Evolutionary conservation across 2,888 invertebrate species (phyloP).

Genomic region (Colletes collaris): DNA sequence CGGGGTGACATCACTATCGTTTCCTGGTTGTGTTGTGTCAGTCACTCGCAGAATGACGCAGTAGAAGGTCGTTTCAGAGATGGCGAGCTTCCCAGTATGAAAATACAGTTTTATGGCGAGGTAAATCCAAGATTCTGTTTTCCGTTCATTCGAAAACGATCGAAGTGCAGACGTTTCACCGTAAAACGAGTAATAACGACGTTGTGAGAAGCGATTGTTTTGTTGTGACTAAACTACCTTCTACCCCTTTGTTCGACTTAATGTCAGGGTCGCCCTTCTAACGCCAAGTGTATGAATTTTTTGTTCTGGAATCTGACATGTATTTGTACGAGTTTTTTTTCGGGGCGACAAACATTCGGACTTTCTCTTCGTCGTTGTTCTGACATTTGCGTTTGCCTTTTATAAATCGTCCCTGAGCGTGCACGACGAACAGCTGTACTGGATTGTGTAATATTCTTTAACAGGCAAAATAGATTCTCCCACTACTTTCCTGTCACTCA

Average conservation of each 20-base stretch:
- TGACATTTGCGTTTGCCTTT: constrained; percentile 39
- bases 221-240: constrained; percentile 37
- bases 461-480: constrained; percentile 75
- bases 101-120: constrained; percentile 73
- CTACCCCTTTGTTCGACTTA: constrained; percentile 56
- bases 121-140: constrained; percentile 61
- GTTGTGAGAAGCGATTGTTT: constrained; percentile 19
- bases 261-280: constrained; percentile 51
- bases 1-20: constrained; percentile 65
- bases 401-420: constrained; percentile 52
- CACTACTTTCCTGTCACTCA: constrained; percentile 56
- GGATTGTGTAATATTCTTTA: constrained; percentile 73
- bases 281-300: constrained; percentile 13
- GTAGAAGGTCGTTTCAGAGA: constrained; percentile 74
- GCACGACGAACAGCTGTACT: constrained; percentile 74
- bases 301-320: background rate
- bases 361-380: constrained; percentile 32
- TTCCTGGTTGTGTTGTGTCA: constrained; percentile 63
- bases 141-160: constrained; percentile 16
- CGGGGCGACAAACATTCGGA: background rate
- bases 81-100: constrained; percentile 77
- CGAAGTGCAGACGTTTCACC: constrained; percentile 17
- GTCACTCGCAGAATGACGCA: constrained; percentile 79
- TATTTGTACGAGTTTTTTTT: background rate
- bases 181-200: constrained; percentile 7